Conservation (phyloP, 2,113 vertebrate genomes). For the Zingel zingel region DNA sequence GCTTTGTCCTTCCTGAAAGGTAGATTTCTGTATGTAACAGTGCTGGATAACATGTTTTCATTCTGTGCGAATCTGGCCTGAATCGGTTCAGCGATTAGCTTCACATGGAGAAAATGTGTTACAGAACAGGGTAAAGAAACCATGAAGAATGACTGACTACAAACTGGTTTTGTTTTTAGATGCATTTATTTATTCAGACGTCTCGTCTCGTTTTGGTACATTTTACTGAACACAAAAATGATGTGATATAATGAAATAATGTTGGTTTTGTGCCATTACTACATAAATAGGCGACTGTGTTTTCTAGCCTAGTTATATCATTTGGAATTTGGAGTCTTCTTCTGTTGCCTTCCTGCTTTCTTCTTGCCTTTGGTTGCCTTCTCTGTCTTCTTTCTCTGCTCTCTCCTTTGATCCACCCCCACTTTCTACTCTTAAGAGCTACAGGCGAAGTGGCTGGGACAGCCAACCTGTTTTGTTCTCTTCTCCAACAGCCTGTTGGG, state of each 20-base stretch:
- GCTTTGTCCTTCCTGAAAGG: not conserved
- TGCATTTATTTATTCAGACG: not conserved
- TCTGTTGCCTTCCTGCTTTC: constrained; percentile 12
- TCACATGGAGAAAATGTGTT: not conserved
- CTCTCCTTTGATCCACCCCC: constrained; percentile 56
- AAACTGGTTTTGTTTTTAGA: not conserved
- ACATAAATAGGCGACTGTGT: not conserved
- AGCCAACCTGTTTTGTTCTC: constrained; percentile 62
- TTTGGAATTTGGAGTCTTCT: not conserved
- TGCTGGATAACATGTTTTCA: constrained; percentile 30
- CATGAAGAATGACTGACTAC: not conserved
- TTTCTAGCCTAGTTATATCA: not conserved
- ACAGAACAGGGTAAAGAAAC: not conserved
- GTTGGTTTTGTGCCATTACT: not conserved
- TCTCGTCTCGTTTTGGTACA: not conserved
- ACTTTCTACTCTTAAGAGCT: constrained; percentile 44
- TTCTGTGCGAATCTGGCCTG: constrained; percentile 1
- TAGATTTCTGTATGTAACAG: not conserved
- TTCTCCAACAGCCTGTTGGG: constrained; percentile 53
- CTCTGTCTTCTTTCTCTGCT: constrained; percentile 12
- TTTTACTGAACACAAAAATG: not conserved
- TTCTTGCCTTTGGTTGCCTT: constrained; percentile 9
- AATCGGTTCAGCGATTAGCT: not conserved
- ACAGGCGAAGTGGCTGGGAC: constrained; percentile 55
- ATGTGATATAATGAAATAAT: not conserved